These are phyloP conservation scores for Muscicapa comitata DNA, from an alignment of 2,797 vertebrate genomes.

Conservation along the genomic window DNA sequence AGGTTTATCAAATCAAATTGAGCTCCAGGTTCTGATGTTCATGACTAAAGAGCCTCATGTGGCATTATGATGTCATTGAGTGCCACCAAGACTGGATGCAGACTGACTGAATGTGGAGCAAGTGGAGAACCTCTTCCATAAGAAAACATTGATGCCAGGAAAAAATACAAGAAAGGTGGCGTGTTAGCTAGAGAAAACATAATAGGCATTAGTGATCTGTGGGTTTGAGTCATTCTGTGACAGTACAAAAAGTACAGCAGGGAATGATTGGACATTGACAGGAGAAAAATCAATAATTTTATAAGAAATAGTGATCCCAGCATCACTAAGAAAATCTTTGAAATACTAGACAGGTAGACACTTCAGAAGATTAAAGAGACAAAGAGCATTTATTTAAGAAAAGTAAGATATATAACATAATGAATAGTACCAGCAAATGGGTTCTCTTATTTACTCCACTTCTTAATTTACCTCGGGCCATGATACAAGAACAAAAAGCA, in stretches of 20 bases:
- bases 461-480: background rate
- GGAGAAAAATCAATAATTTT: background rate
- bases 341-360: background rate
- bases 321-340: background rate
- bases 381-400: background rate
- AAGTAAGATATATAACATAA: background rate
- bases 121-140: background rate
- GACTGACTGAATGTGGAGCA: background rate
- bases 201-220: background rate
- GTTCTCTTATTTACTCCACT: background rate
- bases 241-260: background rate
- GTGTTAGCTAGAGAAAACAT: background rate
- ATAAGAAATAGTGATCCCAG: background rate
- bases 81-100: background rate
- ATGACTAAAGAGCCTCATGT: background rate
- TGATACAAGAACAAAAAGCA: background rate
- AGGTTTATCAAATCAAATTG: background rate
- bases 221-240: background rate
- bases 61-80: background rate
- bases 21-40: background rate
- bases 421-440: background rate
- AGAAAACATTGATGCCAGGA: background rate
- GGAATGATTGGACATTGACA: background rate
- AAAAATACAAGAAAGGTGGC: background rate
- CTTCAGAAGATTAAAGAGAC: background rate